Evolutionary conservation across 2,888 invertebrate genomes (phyloP).

Genomic region (Blera fallax): DNA sequence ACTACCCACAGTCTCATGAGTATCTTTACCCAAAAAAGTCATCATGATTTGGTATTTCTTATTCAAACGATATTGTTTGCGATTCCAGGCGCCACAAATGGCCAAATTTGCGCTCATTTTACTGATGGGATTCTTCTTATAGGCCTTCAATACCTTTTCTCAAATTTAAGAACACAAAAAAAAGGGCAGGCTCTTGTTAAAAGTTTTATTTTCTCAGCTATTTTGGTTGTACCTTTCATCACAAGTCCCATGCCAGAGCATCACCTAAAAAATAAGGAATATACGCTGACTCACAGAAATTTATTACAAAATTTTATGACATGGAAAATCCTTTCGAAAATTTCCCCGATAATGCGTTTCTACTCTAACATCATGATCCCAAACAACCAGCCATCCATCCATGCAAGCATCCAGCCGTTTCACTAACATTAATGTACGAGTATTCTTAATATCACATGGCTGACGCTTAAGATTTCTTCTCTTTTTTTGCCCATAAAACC

Average conservation of each 20-base stretch:
- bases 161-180: too few species aligned
- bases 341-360: conserved; percentile 49
- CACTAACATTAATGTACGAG: conserved; percentile 53
- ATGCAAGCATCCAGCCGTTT: conserved; percentile 5
- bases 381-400: conserved; percentile 10
- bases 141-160: too few species aligned
- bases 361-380: conserved; percentile 15
- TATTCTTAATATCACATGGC: conserved; percentile 63
- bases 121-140: too few species aligned
- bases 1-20: too few species aligned
- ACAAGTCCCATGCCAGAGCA: neutral
- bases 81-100: too few species aligned
- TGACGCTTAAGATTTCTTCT: conserved; percentile 52
- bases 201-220: too few species aligned
- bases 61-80: too few species aligned
- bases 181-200: too few species aligned
- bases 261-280: neutral
- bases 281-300: conserved; percentile 63
- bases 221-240: neutral
- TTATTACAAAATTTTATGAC: conserved; percentile 68
- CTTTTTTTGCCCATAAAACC: conserved; percentile 45
- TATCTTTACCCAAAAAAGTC: too few species aligned
- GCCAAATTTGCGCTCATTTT: too few species aligned
- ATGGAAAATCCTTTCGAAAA: conserved; percentile 62
- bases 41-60: too few species aligned